Base-by-base conservation (phyloP, 30 jellyfish, hydroid and myxozoan genomes). In the Chironex yamaguchii region DNA sequence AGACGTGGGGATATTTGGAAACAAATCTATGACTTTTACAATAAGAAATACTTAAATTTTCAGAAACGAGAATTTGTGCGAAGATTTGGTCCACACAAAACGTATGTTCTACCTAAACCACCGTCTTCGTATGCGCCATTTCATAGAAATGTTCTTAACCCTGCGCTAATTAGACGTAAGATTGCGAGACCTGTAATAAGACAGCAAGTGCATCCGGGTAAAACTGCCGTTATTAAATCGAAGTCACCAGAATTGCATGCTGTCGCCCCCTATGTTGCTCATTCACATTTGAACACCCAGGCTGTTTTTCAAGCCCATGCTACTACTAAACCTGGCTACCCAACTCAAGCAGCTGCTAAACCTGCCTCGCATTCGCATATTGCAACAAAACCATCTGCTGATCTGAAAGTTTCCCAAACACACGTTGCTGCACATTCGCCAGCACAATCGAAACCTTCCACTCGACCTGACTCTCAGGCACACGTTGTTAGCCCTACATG, bases 1-100 rank as follows among this genome's bases (percentile, higher is more conserved):
- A 9, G 17, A 42, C 13, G 9, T 9, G 58, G 23, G 26, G 87
- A 86, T 34, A 6, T 86, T 30, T 86, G 96, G 96, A 67, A 77
- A 36, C 54, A 67, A 31, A 86, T 86, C 1, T 86, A 86, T 72
- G 76, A 80, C 26, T 86, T 30, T 35, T 86, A 86, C 58, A 86
- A 86, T 81, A 64, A 51, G 13, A 86, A 76, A 42, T 17, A 6
- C 17, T 17, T 42, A 9, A 42, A 42, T 42, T 42, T 6, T 42
- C 58, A 42, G 17, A 42, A 9, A 42, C 9, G 17, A 42, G 58
- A 42, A 42, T 42, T 42, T 42, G 58, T 42, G 9, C 58, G 58
- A 17, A 42, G 17, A 42, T 42, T 42, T 42, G 58, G 9, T 9
- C 17, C 9, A 6, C 58, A 9, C 58, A 9, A 17, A 6, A 42